Percentiles rank a stretch among this genome's conserved stretches.
phyloP scores from a whole-genome alignment of 2,797 vertebrate genomes.

The Remorina albescens region DNA sequence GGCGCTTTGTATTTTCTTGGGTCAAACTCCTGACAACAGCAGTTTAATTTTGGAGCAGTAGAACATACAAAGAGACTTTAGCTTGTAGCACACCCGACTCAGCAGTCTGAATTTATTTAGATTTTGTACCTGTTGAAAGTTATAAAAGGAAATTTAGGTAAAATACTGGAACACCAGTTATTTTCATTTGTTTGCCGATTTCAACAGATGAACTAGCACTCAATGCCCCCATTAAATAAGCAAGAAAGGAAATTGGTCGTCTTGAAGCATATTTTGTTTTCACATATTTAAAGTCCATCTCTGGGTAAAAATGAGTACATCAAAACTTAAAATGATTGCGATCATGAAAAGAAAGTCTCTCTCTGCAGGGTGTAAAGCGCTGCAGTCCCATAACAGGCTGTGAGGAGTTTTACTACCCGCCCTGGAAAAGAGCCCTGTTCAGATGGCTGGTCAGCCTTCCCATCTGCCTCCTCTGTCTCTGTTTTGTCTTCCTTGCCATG shows the following conservation, averaged over 20 bases:
- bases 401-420: slow-evolving; percentile 93
- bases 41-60: no score
- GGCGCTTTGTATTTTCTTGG: slow-evolving; percentile 8
- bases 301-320: no score
- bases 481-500: slow-evolving; percentile 92
- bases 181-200: not conserved
- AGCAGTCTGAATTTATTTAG: not conserved
- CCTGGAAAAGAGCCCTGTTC: slow-evolving; percentile 93
- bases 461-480: slow-evolving; percentile 90
- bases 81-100: no score
- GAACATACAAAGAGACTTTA: no score
- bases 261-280: not conserved
- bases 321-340: not conserved
- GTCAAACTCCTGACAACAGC: not conserved
- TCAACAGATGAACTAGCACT: not conserved
- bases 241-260: not conserved
- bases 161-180: no score
- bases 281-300: not conserved
- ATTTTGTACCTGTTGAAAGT: not conserved
- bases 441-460: slow-evolving; percentile 93
- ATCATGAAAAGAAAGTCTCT: not conserved
- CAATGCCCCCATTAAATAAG: no score
- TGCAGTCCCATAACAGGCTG: slow-evolving; percentile 92
- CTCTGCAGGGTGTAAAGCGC: slow-evolving; percentile 87
- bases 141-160: no score